Percentiles rank a stretch among this genome's conserved stretches.
Conservation (phyloP, 2,888 invertebrate genomes). For the Volucella inflata region DNA sequence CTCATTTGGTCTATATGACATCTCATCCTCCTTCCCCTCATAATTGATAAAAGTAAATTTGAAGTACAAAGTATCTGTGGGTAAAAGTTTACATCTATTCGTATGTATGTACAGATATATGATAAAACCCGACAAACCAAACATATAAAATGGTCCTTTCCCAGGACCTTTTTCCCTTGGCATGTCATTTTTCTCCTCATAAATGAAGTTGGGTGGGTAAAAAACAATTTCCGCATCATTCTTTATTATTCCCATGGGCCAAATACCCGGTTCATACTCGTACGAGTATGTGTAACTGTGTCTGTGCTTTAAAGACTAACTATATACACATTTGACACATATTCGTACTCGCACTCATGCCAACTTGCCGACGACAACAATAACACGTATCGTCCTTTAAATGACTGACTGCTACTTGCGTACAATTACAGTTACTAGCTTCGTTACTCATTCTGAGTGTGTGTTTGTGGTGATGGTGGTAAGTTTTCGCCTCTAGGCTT, state of each 20-base stretch:
- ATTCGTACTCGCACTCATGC: constrained; percentile 24
- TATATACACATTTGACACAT: not conserved
- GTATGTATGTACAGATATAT: no score
- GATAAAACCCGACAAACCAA: not conserved
- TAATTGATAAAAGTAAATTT: no score
- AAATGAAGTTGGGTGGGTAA: constrained; percentile 2
- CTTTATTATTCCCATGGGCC: constrained; percentile 51
- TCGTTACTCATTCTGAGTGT: not conserved
- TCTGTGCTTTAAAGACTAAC: constrained; percentile 13
- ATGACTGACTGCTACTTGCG: constrained; percentile 24
- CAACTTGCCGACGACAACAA: constrained; percentile 10
- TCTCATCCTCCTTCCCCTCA: no score
- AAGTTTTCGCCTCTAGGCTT: not conserved
- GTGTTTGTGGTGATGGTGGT: constrained; percentile 8
- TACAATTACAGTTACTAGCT: not conserved
- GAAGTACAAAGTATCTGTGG: no score
- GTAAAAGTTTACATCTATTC: no score
- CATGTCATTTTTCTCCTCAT: not conserved
- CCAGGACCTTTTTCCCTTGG: not conserved
- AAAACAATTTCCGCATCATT: constrained; percentile 60
- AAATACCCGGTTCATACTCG: constrained; percentile 50
- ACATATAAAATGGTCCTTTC: not conserved
- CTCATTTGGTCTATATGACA: no score
- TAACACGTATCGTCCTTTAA: constrained; percentile 47
- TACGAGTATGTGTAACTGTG: not conserved